Evolutionary conservation across 92 coral and sea anemone genomes (phyloP), one percentile per base, ranked within the genome.

Genomic region (Hydrozoanthus gracilis): DNA sequence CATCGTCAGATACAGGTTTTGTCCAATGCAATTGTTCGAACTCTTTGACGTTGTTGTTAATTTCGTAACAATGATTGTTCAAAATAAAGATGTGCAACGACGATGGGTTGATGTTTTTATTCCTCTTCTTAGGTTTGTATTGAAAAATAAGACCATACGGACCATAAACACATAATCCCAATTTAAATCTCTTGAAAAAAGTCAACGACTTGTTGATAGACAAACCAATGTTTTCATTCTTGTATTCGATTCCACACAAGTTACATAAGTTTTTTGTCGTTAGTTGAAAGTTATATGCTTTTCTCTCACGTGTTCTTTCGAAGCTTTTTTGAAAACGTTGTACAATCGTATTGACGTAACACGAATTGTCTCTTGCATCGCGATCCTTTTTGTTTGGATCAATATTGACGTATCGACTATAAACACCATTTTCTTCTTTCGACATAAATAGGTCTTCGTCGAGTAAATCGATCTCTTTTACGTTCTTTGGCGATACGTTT

Each of bases 401-500:
- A 4, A 84, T 71, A 27, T 84, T 84, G 5, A 84, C 1, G 54
- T 71, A 84, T 84, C 54, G 78, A 71, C 71, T 72, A 3, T 3
- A 84, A 0, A 52, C 18, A 71, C 87, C 87, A 54, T 72, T 3
- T 45, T 84, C 87, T 20, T 71, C 58, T 54, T 15, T 51, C 1
- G 54, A 18, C 87, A 83, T 61, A 49, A 79, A 79, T 79, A 79
- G 44, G 62, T 79, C 84, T 60, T 79, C 73, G 44, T 79, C 84
- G 39, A 78, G 44, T 13, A 78, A 44, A 78, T 78, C 51, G 58
- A 55, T 78, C 20, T 51, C 83, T 15, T 58, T 55, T 2, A 10
- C 4, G 20, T 13, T 45, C 6, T 76, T 76, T n/a, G n/a, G n/a
- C 3, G 11, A 12, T 7, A 7, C 52, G 20, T 18, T 2, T 49